phyloP scores from a whole-genome alignment of 23 tunicate genomes.

The Styela clava region DNA sequence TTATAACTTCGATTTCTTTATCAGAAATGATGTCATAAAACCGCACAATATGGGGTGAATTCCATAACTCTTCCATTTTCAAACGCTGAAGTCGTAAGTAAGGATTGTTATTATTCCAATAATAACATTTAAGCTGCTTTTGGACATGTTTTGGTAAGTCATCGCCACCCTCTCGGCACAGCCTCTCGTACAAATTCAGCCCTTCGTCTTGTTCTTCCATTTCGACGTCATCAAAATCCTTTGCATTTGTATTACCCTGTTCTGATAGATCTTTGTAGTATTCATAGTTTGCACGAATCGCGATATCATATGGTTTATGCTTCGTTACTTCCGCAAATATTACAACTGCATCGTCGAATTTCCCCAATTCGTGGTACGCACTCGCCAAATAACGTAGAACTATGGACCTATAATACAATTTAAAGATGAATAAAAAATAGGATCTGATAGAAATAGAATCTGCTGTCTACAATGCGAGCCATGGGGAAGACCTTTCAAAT shows the following conservation, averaged over 20 bases:
- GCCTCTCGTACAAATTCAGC: constrained; percentile 39
- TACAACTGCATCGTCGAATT: constrained; percentile 44
- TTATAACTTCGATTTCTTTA: constrained; percentile 52
- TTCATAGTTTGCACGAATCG: constrained; percentile 41
- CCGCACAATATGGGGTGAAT: constrained; percentile 77
- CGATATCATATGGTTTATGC: constrained; percentile 33
- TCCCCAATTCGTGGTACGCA: constrained; percentile 50
- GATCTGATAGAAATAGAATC: too few species aligned
- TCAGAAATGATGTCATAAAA: constrained; percentile 79
- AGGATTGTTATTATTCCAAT: constrained; percentile 68
- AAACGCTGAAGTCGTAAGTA: constrained; percentile 47
- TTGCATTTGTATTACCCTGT: too few species aligned
- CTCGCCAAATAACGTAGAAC: constrained; percentile 53
- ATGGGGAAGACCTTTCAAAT: too few species aligned
- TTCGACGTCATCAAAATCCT: too few species aligned
- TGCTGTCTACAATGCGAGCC: too few species aligned
- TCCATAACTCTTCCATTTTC: constrained; percentile 86
- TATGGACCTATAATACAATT: too few species aligned
- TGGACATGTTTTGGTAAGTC: constrained; percentile 16
- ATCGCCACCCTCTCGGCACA: constrained; percentile 65
- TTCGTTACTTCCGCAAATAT: constrained; percentile 53
- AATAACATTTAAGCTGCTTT: constrained; percentile 63
- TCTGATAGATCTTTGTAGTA: constrained; percentile 32
- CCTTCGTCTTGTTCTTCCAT: neutral
- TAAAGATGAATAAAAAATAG: too few species aligned